Conservation (phyloP, 2,797 vertebrate genomes). For the Sebastes variabilis region DNA sequence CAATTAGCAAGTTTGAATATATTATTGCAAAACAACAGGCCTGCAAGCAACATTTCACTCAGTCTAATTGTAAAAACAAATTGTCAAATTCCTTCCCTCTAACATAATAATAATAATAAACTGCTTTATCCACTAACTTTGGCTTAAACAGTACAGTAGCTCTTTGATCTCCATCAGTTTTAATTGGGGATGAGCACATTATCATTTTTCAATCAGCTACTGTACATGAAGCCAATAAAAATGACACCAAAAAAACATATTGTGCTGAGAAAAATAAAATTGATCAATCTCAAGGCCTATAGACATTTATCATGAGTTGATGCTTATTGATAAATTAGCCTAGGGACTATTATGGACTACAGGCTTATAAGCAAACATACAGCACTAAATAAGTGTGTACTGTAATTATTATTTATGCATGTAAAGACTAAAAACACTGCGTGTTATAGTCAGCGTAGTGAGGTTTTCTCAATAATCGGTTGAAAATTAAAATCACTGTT, state of each 20-base stretch:
- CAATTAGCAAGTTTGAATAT: background rate
- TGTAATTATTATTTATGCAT: background rate
- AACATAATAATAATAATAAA: background rate
- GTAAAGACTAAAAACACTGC: background rate
- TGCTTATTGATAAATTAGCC: background rate
- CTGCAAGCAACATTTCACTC: background rate
- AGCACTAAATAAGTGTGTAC: background rate
- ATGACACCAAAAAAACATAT: background rate
- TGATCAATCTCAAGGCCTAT: background rate
- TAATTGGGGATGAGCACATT: constrained; percentile 5
- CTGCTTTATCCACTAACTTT: background rate
- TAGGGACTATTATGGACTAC: background rate
- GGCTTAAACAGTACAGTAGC: background rate
- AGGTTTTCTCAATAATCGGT: background rate
- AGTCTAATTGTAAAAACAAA: background rate
- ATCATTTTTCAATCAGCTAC: background rate
- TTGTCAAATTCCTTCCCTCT: background rate
- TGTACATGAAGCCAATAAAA: background rate
- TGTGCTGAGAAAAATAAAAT: background rate
- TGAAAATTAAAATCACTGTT: too few relatives aligned
- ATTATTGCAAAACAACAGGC: background rate
- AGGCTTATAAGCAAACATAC: background rate
- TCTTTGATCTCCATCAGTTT: constrained; percentile 4
- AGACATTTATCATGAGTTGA: background rate
- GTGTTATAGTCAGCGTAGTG: background rate